A percentile compares a stretch with the other conserved stretches of the same genome.
phyloP scores from a whole-genome alignment of 2,797 vertebrate species.

The Pseudocheirus occidentalis region DNA sequence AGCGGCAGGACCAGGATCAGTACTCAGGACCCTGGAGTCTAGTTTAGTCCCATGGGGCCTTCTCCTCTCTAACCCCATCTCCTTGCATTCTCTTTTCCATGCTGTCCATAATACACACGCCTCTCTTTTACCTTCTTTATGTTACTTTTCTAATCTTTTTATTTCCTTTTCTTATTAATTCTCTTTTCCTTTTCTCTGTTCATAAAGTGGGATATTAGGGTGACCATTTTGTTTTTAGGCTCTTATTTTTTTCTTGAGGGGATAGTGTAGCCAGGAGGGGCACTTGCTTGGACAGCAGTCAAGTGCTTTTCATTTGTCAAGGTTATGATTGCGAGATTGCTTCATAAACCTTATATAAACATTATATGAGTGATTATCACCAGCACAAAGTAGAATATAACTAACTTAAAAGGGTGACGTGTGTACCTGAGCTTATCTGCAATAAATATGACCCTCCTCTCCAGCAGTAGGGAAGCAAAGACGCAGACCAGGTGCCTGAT shows the following conservation, averaged over 20 bases:
- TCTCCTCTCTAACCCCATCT: neutral
- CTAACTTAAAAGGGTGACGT: neutral
- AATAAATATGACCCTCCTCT: conserved; percentile 96
- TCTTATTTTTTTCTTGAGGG: neutral
- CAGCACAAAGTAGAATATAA: neutral
- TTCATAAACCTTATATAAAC: neutral
- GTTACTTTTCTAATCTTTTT: neutral
- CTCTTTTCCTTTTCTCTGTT: neutral
- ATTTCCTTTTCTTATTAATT: neutral
- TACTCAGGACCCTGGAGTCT: too few species aligned
- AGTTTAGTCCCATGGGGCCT: neutral
- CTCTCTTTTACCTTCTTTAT: neutral
- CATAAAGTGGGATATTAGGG: neutral
- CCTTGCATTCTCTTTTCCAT: neutral
- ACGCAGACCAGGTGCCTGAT: conserved; percentile 94
- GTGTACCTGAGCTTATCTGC: conserved; percentile 97
- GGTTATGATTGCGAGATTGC: neutral
- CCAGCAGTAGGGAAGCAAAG: conserved; percentile 96
- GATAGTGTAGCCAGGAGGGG: neutral
- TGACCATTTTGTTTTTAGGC: neutral
- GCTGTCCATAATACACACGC: neutral
- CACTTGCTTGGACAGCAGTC: conserved; percentile 4
- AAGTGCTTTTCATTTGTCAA: neutral
- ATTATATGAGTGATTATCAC: neutral
- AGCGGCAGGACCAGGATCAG: too few species aligned